Conservation (phyloP, 2,113 vertebrate species). For the Phalacrocorax pelagicus region DNA sequence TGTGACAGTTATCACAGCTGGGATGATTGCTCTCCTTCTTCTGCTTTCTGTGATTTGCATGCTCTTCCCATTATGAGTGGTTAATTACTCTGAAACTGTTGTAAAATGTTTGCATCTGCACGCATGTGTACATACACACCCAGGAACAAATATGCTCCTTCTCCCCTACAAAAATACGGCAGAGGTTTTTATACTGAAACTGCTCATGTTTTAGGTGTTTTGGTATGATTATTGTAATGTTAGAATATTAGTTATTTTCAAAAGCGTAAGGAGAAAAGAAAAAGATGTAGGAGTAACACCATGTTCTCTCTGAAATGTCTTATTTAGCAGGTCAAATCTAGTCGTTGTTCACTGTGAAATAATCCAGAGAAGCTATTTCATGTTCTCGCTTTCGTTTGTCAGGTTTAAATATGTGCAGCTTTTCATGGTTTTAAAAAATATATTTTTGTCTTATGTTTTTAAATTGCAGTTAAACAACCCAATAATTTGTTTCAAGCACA, state of each 20-base stretch:
- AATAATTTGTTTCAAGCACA: neutral
- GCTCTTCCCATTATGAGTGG: neutral
- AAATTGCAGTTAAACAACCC: neutral
- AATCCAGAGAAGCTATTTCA: slow-evolving; percentile 1
- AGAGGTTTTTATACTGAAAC: neutral
- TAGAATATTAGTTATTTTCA: neutral
- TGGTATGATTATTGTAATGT: neutral
- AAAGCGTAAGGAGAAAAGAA: neutral
- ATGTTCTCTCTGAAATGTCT: neutral
- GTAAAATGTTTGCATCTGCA: neutral
- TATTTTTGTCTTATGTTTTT: neutral
- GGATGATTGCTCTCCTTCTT: neutral
- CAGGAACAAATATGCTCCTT: neutral
- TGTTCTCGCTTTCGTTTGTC: neutral
- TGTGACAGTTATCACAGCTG: neutral
- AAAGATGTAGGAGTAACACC: neutral
- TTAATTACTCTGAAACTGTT: neutral
- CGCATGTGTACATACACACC: neutral
- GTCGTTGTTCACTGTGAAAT: slow-evolving; percentile 17
- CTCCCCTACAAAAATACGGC: neutral
- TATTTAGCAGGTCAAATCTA: neutral
- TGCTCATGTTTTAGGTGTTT: neutral
- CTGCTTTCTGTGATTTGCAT: neutral
- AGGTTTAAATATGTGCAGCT: neutral
- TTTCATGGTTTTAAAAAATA: neutral